Conservation (phyloP, 2,113 vertebrate genomes). For the Nothobranchius furzeri region DNA sequence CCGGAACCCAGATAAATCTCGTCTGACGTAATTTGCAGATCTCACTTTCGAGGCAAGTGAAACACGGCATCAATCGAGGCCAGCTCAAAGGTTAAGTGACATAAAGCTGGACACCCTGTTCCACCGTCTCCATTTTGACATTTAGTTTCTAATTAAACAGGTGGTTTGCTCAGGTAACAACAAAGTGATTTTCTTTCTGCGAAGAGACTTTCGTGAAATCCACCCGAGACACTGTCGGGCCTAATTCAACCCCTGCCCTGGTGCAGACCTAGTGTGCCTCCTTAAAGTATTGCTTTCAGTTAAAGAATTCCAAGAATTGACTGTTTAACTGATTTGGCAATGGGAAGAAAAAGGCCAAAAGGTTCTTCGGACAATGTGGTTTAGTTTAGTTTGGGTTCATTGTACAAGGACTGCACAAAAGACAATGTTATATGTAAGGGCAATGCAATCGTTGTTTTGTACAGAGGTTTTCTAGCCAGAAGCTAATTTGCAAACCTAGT, state of each 20-base stretch:
- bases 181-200: slow-evolving; percentile 1
- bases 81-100: too few relatives aligned
- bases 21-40: too few relatives aligned
- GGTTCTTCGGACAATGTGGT: background rate
- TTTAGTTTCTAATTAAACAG: slow-evolving; percentile 5
- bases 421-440: too few relatives aligned
- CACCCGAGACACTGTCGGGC: slow-evolving; percentile 1
- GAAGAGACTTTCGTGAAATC: slow-evolving; percentile 5
- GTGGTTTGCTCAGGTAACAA: background rate
- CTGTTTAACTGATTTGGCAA: background rate
- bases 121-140: slow-evolving; percentile 12
- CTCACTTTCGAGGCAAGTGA: too few relatives aligned
- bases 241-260: background rate
- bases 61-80: too few relatives aligned
- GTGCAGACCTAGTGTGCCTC: background rate
- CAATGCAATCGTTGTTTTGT: too few relatives aligned
- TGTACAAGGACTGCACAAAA: too few relatives aligned
- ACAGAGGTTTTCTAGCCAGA: too few relatives aligned
- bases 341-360: background rate
- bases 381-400: too few relatives aligned
- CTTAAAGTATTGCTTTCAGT: background rate
- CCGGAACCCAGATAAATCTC: too few relatives aligned
- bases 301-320: background rate
- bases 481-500: too few relatives aligned
- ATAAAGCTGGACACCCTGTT: slow-evolving; percentile 5